Evolutionary conservation across 2,113 vertebrate species (phyloP), one percentile per base, ranked within the genome.

Genomic region (Heterotis niloticus): DNA sequence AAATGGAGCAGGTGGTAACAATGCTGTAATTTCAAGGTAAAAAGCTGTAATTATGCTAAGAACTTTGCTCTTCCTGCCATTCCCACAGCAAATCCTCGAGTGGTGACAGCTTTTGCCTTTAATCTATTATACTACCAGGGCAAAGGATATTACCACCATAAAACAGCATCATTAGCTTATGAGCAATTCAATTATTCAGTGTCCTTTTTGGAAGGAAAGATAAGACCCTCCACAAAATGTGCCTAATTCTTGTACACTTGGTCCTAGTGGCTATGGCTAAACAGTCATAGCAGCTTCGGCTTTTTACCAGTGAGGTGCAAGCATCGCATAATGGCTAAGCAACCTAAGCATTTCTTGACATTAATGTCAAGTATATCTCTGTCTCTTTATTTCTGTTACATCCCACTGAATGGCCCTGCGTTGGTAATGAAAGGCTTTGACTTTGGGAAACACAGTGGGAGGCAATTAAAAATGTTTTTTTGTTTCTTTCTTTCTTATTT

Each of bases 111-210:
- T 89, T 91, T 85, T 88, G 90, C 91, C 93, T 91, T 92, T 93
- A 94, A 93, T 94, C 92, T 90, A 89, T 90, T 93, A 92, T 93
- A 93, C 90, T 93, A 92, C 93, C 92, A 93, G 90, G 90, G 92
- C 93, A 92, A 92, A 93, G 92, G 92, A 94, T 92, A 96, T 97
- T 96, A 96, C 94, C 94, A 92, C 94, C 91, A 94, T 94, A 93
- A 94, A 94, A 94, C 93, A 87, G 88, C 94, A 94, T 95, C 93
- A 95, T 96, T 95, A 95, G 92, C 93, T 93, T 90, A 94, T 91
- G 93, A 93, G 94, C 95, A 95, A 97, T 97, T 97, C 94, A 95
- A 96, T 95, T 94, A 95, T 94, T 96, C 91, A 90, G 92, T 82
- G 89, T 91, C 90, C 90, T 95, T 91, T 94, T 93, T 93, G 67